Percentiles rank a stretch among this genome's conserved stretches.
phyloP scores from a whole-genome alignment of 2,113 vertebrate genomes.

The Morone chrysops region DNA sequence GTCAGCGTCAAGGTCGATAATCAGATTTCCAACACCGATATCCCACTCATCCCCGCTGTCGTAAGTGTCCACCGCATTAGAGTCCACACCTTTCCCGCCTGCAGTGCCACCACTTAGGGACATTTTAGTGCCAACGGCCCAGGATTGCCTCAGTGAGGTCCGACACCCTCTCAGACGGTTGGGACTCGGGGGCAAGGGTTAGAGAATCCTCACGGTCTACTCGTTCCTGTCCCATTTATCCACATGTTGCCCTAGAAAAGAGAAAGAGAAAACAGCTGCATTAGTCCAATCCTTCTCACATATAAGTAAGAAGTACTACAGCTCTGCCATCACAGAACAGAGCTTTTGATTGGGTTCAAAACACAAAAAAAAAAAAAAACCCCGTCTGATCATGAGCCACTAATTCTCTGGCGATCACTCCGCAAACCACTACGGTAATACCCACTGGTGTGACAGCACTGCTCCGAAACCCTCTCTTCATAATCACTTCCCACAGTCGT shows the following conservation, averaged over 20 bases:
- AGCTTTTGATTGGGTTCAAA: slow-evolving; percentile 48
- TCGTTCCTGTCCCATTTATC: slow-evolving; percentile 91
- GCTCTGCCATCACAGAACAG: slow-evolving; percentile 23
- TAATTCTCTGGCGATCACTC: slow-evolving; percentile 68
- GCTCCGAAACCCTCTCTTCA: slow-evolving; percentile 71
- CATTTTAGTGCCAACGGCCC: slow-evolving; percentile 99
- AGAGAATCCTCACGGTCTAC: slow-evolving; percentile 89
- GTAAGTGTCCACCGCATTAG: slow-evolving; percentile 99
- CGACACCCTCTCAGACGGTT: slow-evolving; percentile 84
- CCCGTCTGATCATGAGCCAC: slow-evolving; percentile 59
- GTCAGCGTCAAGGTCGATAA: slow-evolving; percentile 99
- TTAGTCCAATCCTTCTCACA: slow-evolving; percentile 46
- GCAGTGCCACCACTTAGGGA: slow-evolving; percentile 99
- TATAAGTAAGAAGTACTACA: slow-evolving; percentile 8
- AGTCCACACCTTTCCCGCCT: slow-evolving; percentile 99
- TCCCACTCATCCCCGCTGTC: slow-evolving; percentile 99
- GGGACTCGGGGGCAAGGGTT: slow-evolving; percentile 80
- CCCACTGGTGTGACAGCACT: slow-evolving; percentile 73
- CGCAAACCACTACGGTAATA: slow-evolving; percentile 73
- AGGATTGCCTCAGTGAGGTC: slow-evolving; percentile 86
- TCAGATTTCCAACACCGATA: slow-evolving; percentile 99
- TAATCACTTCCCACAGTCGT: slow-evolving; percentile 80
- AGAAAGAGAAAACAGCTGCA: slow-evolving; percentile 74
- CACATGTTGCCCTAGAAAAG: slow-evolving; percentile 89
- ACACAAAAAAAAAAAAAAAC: slow-evolving; percentile 14